phyloP scores from a whole-genome alignment of 30 jellyfish, hydroid and myxozoan species.

The Chironex yamaguchii region DNA sequence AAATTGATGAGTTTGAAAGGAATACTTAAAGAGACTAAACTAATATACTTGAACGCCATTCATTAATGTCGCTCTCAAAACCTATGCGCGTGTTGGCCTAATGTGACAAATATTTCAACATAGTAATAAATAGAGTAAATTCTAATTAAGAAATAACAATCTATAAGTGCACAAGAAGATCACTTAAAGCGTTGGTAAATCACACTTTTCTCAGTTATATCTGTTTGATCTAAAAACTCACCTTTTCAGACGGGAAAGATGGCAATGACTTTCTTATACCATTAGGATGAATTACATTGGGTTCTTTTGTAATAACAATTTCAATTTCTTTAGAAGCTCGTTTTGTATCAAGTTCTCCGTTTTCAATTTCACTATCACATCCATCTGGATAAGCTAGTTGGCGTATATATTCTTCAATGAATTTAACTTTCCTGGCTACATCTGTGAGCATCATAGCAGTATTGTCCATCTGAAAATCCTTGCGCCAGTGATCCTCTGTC shows the following conservation, averaged over 20 bases:
- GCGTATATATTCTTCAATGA: constrained; percentile 37
- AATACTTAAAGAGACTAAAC: too few species aligned
- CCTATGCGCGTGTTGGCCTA: too few species aligned
- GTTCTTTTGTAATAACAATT: not conserved
- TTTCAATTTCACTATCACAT: not conserved
- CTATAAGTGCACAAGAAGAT: too few species aligned
- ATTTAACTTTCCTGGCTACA: constrained; percentile 75
- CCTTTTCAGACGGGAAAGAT: not conserved
- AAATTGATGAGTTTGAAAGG: too few species aligned
- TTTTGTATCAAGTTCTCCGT: not conserved
- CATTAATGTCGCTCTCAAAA: too few species aligned
- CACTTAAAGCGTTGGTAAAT: too few species aligned
- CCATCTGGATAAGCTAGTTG: not conserved
- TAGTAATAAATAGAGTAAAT: too few species aligned
- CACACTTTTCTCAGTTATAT: too few species aligned
- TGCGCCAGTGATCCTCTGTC: constrained; percentile 77
- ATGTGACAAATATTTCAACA: too few species aligned
- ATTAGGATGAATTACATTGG: not conserved
- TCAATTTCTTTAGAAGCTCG: not conserved
- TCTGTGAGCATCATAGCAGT: constrained; percentile 82
- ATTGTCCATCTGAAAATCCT: constrained; percentile 82
- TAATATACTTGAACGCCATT: too few species aligned
- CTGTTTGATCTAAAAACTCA: too few species aligned
- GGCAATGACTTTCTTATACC: not conserved
- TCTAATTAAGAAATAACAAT: too few species aligned